These are phyloP conservation scores for Jaculus jaculus DNA, from an alignment of 2,113 vertebrate species.

Conservation along the genomic window DNA sequence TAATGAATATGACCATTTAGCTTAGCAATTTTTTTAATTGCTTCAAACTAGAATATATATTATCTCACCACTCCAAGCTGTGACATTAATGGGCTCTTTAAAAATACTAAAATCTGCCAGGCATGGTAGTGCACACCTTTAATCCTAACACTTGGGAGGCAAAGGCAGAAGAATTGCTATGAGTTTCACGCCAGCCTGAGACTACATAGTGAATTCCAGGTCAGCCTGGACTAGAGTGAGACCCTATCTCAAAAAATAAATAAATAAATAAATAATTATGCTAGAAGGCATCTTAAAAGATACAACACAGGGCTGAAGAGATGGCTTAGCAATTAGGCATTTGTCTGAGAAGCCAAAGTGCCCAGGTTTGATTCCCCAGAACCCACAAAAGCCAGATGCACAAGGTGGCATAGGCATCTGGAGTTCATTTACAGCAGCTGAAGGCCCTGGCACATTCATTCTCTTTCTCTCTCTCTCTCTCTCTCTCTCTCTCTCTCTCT, in stretches of 20 bases:
- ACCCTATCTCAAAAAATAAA: background rate
- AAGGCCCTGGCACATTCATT: too few species aligned
- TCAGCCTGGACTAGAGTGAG: background rate
- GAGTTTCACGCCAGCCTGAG: background rate
- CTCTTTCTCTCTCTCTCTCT: too few species aligned
- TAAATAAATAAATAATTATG: background rate
- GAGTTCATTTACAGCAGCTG: too few species aligned
- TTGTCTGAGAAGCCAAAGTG: too few species aligned
- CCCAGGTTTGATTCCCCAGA: too few species aligned
- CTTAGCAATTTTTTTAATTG: constrained; percentile 33
- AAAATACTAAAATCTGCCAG: background rate
- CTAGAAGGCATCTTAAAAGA: constrained; percentile 21
- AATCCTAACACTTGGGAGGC: background rate
- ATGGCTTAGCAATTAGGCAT: too few species aligned
- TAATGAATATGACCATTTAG: background rate
- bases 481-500: too few species aligned
- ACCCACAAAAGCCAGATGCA: too few species aligned
- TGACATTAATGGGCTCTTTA: constrained; percentile 15
- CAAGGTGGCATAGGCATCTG: too few species aligned
- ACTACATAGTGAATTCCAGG: background rate
- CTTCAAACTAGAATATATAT: constrained; percentile 39
- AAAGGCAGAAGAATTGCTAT: background rate
- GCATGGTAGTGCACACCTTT: too few species aligned
- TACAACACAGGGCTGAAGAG: too few species aligned
- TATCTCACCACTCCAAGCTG: background rate